Evolutionary conservation across 2,888 invertebrate species (phyloP).

Genomic region (Candidula unifasciata): DNA sequence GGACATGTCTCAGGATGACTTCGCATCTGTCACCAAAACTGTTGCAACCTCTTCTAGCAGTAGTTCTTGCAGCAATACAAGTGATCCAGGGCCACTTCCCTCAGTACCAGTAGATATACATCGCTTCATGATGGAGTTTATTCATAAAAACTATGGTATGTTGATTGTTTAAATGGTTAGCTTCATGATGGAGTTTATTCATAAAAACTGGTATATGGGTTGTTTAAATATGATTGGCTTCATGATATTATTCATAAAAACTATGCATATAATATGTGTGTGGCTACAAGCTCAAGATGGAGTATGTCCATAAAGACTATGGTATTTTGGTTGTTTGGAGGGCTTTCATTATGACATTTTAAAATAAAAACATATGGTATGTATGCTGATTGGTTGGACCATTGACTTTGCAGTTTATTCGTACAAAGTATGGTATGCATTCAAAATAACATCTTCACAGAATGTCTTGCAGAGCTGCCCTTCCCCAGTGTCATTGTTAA

Average conservation of each 20-base stretch:
- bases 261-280: constrained; percentile 60
- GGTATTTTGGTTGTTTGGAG: constrained; percentile 58
- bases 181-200: constrained; percentile 68
- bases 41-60: constrained; percentile 13
- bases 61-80: constrained; percentile 15
- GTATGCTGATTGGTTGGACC: too few species aligned
- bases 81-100: constrained; percentile 12
- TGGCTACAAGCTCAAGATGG: constrained; percentile 61
- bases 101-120: constrained; percentile 63
- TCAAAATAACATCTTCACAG: too few species aligned
- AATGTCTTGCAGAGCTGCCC: too few species aligned
- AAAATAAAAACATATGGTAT: constrained; percentile 68
- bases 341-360: constrained; percentile 70
- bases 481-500: too few species aligned
- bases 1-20: constrained; percentile 49
- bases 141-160: constrained; percentile 68
- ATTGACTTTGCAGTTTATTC: constrained; percentile 65
- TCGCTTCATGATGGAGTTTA: constrained; percentile 68
- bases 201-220: constrained; percentile 65
- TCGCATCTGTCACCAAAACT: constrained; percentile 20
- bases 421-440: constrained; percentile 66
- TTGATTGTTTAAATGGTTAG: constrained; percentile 44
- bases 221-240: constrained; percentile 65
- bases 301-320: constrained; percentile 68
- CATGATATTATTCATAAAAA: constrained; percentile 69